Base-by-base conservation (phyloP, 1,140 invertebrate genomes). In the Diorhabda sublineata region DNA sequence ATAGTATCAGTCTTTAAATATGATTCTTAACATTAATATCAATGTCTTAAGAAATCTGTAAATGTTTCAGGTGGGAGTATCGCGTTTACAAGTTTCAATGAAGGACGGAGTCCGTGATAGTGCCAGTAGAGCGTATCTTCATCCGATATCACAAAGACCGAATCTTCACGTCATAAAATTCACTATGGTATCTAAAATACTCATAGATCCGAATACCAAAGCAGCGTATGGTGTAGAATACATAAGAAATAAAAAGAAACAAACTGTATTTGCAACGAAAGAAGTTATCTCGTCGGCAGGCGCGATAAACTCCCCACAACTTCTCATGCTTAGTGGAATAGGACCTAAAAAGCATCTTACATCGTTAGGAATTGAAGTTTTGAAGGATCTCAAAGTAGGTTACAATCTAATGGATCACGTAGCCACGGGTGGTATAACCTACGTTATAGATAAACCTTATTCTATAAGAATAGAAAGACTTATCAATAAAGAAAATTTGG, bases 321-420 rank as follows among this genome's bases (percentile, higher is more conserved):
- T 95, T 3, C 81, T 95, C 2, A 93, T 95, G 91, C 75, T 94
- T 2, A 92, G 90, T 2, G 93, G 93, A 2, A 85, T 95, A 11
- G 93, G 93, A 6, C 92, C 91, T 0, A 85, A 79, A 42, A 81
- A 87, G 57, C 90, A 95, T 78, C 81, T 95, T 84, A 9, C 71
- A 87, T 56, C 84, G 83, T 11, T 72, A 7, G 76, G 76, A n/a
- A 89, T 92, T 45, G 82, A 85, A 2, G 84, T 90, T 0, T 69
- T 91, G 2, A 84, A 86, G 69, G 88, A 95, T 83, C 83, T 91
- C 11, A 89, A 85, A n/a, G 91, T 93, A 3, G 92, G 92, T 2
- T 87, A 87, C 62, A 93, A 93, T 77, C 79, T 93, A 3, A 91
- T 92, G 85, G 92, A 94, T 78, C 92, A 94, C 71, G 87, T 91